phyloP scores from a whole-genome alignment of 2,797 vertebrate genomes.

The Anguilla anguilla region DNA sequence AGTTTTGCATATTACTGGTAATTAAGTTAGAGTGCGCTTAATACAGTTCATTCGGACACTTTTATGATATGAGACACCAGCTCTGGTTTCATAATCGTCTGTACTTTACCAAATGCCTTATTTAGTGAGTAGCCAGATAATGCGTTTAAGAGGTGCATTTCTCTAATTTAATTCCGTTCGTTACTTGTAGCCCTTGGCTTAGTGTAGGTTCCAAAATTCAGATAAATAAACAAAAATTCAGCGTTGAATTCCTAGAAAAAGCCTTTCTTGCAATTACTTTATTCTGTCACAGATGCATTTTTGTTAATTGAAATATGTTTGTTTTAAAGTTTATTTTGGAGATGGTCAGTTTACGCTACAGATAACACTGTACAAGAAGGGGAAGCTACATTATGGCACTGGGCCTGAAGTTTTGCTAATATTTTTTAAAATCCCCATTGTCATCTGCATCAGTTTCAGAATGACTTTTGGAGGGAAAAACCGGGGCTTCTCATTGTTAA shows the following conservation, averaged over 20 bases:
- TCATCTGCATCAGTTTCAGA: not conserved
- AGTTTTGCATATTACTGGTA: not conserved
- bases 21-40: not conserved
- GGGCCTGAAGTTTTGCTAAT: not conserved
- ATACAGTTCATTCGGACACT: not conserved
- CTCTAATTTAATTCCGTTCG: not conserved
- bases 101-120: not conserved
- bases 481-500: not conserved
- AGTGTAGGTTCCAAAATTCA: not conserved
- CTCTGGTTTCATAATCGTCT: not conserved
- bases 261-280: constrained; percentile 48
- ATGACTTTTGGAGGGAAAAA: too few relatives aligned
- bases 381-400: not conserved
- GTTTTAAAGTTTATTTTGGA: too few relatives aligned
- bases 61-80: not conserved
- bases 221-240: not conserved
- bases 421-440: not conserved
- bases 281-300: not conserved
- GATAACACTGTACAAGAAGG: not conserved
- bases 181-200: not conserved
- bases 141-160: not conserved
- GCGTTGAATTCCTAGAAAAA: constrained; percentile 56
- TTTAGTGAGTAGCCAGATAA: not conserved
- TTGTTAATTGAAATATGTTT: not conserved
- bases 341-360: constrained; percentile 33